Evolutionary conservation across 1,140 invertebrate species (phyloP).

Genomic region (Geopemphigus sp.): DNA sequence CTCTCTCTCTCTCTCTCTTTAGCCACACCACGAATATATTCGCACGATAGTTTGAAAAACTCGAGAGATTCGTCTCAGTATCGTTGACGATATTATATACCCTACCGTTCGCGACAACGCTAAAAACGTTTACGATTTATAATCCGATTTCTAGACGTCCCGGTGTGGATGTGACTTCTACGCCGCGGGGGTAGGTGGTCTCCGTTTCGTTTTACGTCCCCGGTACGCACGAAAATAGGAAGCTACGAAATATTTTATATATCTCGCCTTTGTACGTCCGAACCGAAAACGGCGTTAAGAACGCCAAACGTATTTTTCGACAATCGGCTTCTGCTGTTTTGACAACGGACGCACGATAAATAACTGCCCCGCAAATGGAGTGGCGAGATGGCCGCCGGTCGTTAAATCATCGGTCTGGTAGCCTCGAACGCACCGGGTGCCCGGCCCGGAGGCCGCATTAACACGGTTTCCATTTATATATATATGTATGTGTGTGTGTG

Average conservation of each 20-base stretch:
- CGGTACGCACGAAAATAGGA: too few relatives aligned
- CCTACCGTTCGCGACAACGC: neutral
- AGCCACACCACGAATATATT: too few relatives aligned
- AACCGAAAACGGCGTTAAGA: neutral
- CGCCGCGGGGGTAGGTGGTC: too few relatives aligned
- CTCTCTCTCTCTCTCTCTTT: too few relatives aligned
- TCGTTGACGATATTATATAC: too few relatives aligned
- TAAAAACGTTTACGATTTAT: neutral
- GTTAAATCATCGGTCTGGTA: slow-evolving; percentile 19
- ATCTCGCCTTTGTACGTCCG: neutral
- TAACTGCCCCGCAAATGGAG: neutral
- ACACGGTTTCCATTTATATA: neutral
- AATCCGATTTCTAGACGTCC: slow-evolving; percentile 1
- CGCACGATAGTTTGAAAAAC: too few relatives aligned
- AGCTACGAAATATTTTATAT: neutral
- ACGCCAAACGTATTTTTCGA: neutral
- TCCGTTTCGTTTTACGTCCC: too few relatives aligned
- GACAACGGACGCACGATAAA: slow-evolving; percentile 29
- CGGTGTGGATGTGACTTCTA: neutral
- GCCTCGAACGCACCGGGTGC: neutral
- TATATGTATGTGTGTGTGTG: neutral
- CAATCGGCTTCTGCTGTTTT: slow-evolving; percentile 23
- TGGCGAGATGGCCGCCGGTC: too few relatives aligned
- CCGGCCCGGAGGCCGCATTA: neutral
- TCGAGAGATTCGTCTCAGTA: too few relatives aligned